Percentiles rank a stretch among this genome's conserved stretches.
Conservation (phyloP, 2,888 invertebrate species). For the Monoplex corrugatus region DNA sequence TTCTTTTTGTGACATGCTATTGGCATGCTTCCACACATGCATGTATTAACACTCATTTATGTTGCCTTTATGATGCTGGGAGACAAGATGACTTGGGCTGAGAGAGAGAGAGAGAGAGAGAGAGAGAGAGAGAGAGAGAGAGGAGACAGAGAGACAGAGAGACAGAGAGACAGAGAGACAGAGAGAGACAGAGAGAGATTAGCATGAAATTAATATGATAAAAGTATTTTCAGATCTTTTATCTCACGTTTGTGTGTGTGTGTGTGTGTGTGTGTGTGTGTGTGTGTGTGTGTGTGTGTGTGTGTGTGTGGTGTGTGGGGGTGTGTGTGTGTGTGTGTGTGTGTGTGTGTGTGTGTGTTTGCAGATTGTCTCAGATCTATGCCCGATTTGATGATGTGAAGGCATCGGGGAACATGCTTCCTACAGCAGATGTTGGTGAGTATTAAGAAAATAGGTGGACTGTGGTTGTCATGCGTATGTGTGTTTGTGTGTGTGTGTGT, state of each 20-base stretch:
- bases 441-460: conserved; percentile 5
- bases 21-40: too few species aligned
- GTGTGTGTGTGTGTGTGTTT: conserved; percentile 40
- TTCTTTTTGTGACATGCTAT: too few species aligned
- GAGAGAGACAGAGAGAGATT: neutral
- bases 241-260: neutral
- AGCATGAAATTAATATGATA: neutral
- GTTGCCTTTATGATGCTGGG: neutral
- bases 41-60: too few species aligned
- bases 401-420: conserved; percentile 89
- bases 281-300: neutral
- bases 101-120: neutral
- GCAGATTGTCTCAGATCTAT: conserved; percentile 86
- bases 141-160: neutral
- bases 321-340: neutral
- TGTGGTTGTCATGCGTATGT: neutral
- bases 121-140: neutral
- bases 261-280: neutral
- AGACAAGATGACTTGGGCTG: too few species aligned
- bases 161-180: neutral
- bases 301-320: neutral
- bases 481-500: neutral
- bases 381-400: conserved; percentile 93
- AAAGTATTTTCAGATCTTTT: neutral
- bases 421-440: conserved; percentile 73